Conservation (phyloP, 2,113 vertebrate genomes). For the Mystacornis crossleyi region DNA sequence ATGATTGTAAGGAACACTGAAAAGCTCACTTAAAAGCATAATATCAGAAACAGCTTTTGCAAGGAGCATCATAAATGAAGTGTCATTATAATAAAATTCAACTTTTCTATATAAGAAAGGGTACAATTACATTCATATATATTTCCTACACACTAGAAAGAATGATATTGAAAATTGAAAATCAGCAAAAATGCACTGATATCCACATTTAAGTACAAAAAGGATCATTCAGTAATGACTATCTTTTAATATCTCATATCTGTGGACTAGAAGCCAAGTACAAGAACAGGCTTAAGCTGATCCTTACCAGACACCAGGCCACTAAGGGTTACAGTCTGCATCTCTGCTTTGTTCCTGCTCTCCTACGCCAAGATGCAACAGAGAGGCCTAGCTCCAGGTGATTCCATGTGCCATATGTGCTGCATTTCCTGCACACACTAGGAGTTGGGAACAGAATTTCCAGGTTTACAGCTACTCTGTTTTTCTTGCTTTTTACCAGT, state of each 20-base stretch:
- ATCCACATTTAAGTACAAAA: background rate
- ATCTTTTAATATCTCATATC: background rate
- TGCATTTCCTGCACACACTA: background rate
- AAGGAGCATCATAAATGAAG: conserved; percentile 23
- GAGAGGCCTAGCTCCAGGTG: conserved; percentile 24
- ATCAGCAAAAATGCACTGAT: background rate
- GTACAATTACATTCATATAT: background rate
- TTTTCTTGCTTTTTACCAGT: conserved; percentile 37
- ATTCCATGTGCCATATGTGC: background rate
- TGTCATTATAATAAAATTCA: background rate
- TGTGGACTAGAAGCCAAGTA: background rate
- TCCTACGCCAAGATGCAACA: conserved; percentile 15
- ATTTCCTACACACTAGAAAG: background rate
- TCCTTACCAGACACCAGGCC: background rate
- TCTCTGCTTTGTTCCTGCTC: background rate
- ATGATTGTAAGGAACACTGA: conserved; percentile 22
- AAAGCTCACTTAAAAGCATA: conserved; percentile 21
- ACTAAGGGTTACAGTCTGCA: conserved; percentile 10
- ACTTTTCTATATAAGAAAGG: conserved; percentile 1
- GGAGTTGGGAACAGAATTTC: background rate
- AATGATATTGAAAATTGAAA: background rate
- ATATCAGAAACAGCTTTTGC: conserved; percentile 34
- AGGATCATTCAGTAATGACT: background rate
- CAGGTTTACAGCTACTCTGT: background rate
- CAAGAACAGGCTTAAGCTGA: background rate